Evolutionary conservation across 2,888 invertebrate genomes (phyloP), one percentile per base, ranked within the genome.

Genomic region (Omphaloscelis lunosa): DNA sequence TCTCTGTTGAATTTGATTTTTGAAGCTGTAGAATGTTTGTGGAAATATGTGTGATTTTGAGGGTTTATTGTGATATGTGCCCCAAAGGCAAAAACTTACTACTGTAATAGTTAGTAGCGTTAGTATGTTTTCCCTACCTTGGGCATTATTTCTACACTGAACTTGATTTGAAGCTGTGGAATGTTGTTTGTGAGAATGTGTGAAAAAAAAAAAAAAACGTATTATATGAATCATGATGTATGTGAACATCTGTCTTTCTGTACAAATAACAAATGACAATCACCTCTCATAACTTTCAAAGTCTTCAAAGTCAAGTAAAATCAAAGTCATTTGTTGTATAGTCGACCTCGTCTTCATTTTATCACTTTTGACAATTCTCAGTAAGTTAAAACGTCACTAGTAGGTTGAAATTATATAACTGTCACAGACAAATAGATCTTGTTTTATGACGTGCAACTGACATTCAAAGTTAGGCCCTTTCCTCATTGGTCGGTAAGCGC

Each of bases 1-100:
- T 59, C 53, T 65, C 68, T n/a, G 34, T 15, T 39, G 29, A 15
- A 20, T 51, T n/a, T 39, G 12, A 58, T 63, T 71, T 62, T 70
- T 68, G 17, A 34, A 39, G 20, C 29, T 2, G 20, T 27, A 9
- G 2, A 29, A 67, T 53, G 4, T n/a, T 51, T 58, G 12, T 39
- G 17, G 6, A 39, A 51, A 20, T 23, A 17, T 39, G 48, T 39
- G 53, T 27, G 41, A 51, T 23, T 39, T 70, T 29, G 12, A 29
- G 45, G 45, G 27, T 27, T 20, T 11, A 65, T 65, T 65, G 20
- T 45, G 27, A 7, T 7, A 51, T 23, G 7, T 20, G 51, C 48
- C 6, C 3, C 20, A 45, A 48, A 23, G 20, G 8, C 12, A 48
- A 29, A 48, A 48, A 48, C 23, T 15, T 15, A 29, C 23, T 45